Percentiles rank a stretch among this genome's conserved stretches.
phyloP scores from a whole-genome alignment of 2,113 vertebrate genomes.

The Meleagris gallopavo region DNA sequence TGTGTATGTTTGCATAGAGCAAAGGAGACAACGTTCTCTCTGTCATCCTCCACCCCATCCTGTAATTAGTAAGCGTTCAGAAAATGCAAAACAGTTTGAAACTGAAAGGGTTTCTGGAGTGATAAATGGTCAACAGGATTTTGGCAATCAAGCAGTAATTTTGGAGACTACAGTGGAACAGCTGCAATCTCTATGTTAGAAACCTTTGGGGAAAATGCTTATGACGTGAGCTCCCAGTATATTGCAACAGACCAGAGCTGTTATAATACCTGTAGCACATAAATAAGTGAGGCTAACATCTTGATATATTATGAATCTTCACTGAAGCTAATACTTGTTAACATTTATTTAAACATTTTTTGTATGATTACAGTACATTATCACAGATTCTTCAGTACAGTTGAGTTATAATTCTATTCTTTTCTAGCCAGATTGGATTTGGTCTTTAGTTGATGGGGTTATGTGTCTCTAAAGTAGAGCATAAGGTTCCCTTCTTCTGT shows the following conservation, averaged over 20 bases:
- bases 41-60: not conserved
- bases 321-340: not conserved
- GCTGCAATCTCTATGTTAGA: constrained; percentile 32
- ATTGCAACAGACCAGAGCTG: not conserved
- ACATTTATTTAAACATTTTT: not conserved
- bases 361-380: not conserved
- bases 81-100: constrained; percentile 70
- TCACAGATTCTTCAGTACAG: not conserved
- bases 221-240: not conserved
- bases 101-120: constrained; percentile 66
- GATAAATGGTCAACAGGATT: constrained; percentile 18
- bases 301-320: not conserved
- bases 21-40: not conserved
- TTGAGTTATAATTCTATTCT: not conserved
- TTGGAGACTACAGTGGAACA: constrained; percentile 40
- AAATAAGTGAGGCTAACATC: not conserved
- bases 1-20: not conserved
- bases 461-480: not conserved
- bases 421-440: not conserved
- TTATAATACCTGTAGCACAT: not conserved
- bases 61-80: constrained; percentile 29
- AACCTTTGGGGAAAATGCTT: not conserved
- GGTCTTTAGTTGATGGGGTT: not conserved
- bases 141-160: constrained; percentile 67
- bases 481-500: not conserved